Percentiles rank a stretch among this genome's conserved stretches.
Conservation (phyloP, 2,113 vertebrate genomes). For the Tragulus kanchil region DNA sequence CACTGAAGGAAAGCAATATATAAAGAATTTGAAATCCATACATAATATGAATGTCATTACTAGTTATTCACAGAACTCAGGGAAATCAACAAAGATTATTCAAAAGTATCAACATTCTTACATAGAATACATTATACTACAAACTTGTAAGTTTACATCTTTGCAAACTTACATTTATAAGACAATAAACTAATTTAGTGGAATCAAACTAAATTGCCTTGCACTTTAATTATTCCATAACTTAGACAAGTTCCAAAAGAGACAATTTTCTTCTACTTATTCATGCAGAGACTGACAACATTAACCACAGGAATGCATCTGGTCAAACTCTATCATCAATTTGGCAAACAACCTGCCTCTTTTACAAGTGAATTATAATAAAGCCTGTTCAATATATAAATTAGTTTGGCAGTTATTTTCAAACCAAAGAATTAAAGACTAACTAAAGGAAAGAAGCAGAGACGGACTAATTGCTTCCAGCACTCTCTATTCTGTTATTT, state of each 20-base stretch:
- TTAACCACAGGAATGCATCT: constrained; percentile 2
- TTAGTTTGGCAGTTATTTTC: constrained; percentile 40
- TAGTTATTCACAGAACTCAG: neutral
- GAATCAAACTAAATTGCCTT: constrained; percentile 47
- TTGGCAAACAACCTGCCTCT: neutral
- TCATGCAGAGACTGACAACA: neutral
- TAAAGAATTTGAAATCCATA: constrained; percentile 15
- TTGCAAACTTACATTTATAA: no score
- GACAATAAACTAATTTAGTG: constrained; percentile 40
- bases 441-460: constrained; percentile 8
- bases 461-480: neutral
- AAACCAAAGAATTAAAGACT: neutral
- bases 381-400: neutral
- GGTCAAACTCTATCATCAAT: constrained; percentile 45
- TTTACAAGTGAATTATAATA: constrained; percentile 54
- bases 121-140: neutral
- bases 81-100: constrained; percentile 58
- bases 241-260: constrained; percentile 11
- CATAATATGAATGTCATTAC: neutral
- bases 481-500: neutral
- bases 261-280: constrained; percentile 57
- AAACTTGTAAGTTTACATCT: constrained; percentile 14
- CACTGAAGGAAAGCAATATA: constrained; percentile 89
- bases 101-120: constrained; percentile 53
- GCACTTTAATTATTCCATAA: neutral